Evolutionary conservation across 2,797 vertebrate genomes (phyloP).

Genomic region (Gambelia wislizenii): DNA sequence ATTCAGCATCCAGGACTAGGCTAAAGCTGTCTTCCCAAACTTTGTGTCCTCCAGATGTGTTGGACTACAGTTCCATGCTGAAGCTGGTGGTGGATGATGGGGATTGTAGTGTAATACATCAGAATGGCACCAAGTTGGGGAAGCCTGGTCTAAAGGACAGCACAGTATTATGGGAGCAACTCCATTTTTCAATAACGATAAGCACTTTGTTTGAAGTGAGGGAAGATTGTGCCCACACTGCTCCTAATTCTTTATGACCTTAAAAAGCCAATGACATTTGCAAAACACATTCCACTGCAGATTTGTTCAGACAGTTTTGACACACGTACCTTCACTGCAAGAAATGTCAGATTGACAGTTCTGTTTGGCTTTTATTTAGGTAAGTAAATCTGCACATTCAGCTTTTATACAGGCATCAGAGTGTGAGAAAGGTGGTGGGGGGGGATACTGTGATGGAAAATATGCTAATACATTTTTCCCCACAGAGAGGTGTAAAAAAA

Average conservation of each 20-base stretch:
- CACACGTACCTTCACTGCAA: background rate
- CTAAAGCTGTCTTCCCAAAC: background rate
- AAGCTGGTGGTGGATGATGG: background rate
- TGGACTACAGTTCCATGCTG: background rate
- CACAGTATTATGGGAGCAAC: background rate
- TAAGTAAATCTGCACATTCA: slow-evolving; percentile 4
- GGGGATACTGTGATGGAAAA: background rate
- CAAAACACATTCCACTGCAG: background rate
- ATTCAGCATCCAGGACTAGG: background rate
- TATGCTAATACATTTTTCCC: background rate
- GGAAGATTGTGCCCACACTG: background rate
- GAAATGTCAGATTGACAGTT: slow-evolving; percentile 5
- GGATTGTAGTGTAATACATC: background rate
- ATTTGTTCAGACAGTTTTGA: slow-evolving; percentile 17
- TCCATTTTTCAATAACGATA: background rate
- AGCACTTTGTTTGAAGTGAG: background rate
- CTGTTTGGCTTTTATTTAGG: slow-evolving; percentile 10
- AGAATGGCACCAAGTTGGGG: background rate
- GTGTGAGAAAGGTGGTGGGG: background rate
- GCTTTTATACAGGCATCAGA: background rate
- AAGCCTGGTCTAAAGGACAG: background rate
- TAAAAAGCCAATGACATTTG: slow-evolving; percentile 2
- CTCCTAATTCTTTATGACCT: background rate
- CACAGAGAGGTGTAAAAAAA: background rate
- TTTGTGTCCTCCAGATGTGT: background rate